A percentile compares a stretch with the other conserved stretches of the same genome.
phyloP scores from a whole-genome alignment of 2,113 vertebrate genomes.

The Corythoichthys intestinalis region DNA sequence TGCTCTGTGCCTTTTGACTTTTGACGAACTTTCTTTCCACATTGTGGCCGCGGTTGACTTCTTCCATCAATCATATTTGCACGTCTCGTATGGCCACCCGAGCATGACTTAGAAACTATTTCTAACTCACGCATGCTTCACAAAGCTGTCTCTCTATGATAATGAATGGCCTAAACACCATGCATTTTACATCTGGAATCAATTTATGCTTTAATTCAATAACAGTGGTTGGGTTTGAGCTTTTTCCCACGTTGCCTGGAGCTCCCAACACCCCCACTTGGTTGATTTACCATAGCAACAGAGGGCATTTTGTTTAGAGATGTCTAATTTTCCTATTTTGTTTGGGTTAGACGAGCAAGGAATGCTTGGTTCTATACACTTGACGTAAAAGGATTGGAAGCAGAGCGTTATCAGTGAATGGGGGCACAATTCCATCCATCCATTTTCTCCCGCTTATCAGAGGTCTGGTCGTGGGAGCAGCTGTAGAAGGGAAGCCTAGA shows the following conservation, averaged over 20 bases:
- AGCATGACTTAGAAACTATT: neutral
- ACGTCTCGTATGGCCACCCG: neutral
- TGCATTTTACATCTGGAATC: conserved; percentile 30
- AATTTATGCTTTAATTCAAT: conserved; percentile 10
- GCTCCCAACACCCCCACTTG: neutral
- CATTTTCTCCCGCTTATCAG: neutral
- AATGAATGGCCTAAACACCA: neutral
- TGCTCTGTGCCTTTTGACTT: neutral
- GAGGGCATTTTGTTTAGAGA: conserved; percentile 14
- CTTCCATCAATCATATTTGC: neutral
- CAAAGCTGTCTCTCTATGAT: neutral
- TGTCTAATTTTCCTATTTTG: conserved; percentile 24
- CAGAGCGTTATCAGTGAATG: neutral
- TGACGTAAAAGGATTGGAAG: neutral
- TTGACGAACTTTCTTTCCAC: too few relatives aligned
- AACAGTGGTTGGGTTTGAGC: conserved; percentile 26
- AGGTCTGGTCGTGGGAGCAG: too few relatives aligned
- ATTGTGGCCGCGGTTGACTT: too few relatives aligned
- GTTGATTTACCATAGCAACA: conserved; percentile 30
- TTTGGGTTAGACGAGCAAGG: neutral
- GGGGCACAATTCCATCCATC: neutral
- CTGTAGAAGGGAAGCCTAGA: too few relatives aligned
- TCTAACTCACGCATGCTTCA: too few relatives aligned
- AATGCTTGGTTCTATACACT: conserved; percentile 1
- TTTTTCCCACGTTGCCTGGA: neutral